Evolutionary conservation across 2,888 invertebrate species (phyloP).

Genomic region (Sisyra nigra): DNA sequence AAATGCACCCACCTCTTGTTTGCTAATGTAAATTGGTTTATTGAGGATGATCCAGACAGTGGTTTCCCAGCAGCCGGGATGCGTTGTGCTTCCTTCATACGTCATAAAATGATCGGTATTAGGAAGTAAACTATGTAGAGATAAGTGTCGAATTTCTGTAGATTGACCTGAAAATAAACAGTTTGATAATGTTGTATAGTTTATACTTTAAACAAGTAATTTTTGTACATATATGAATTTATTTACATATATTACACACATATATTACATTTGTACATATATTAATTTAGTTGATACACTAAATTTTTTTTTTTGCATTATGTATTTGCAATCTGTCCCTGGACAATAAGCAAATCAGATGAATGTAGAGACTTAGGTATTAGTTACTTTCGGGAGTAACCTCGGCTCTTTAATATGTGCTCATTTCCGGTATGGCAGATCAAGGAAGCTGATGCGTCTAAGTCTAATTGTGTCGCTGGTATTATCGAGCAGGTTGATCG

Average conservation of each 20-base stretch:
- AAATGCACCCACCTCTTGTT: slow-evolving; percentile 75
- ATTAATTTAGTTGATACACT: neutral
- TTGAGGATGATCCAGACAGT: slow-evolving; percentile 97
- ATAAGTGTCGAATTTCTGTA: slow-evolving; percentile 69
- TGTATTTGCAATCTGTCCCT: no score
- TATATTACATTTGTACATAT: neutral
- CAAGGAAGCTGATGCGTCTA: no score
- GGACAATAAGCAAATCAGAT: no score
- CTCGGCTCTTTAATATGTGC: no score
- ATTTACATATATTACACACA: neutral
- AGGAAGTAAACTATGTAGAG: slow-evolving; percentile 73
- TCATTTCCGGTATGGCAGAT: no score
- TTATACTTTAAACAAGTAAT: neutral
- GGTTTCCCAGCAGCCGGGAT: slow-evolving; percentile 98
- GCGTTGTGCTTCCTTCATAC: slow-evolving; percentile 94
- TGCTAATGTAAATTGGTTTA: slow-evolving; percentile 93
- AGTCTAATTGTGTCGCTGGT: no score
- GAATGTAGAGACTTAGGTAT: no score
- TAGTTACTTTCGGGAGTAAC: no score
- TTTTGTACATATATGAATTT: neutral
- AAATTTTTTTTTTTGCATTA: no score
- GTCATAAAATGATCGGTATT: slow-evolving; percentile 91
- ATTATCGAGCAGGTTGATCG: no score
- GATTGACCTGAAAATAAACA: slow-evolving; percentile 48
- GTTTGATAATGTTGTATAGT: no score